Evolutionary conservation across 2,797 vertebrate genomes (phyloP).

Genomic region (Diplodus sargus): DNA sequence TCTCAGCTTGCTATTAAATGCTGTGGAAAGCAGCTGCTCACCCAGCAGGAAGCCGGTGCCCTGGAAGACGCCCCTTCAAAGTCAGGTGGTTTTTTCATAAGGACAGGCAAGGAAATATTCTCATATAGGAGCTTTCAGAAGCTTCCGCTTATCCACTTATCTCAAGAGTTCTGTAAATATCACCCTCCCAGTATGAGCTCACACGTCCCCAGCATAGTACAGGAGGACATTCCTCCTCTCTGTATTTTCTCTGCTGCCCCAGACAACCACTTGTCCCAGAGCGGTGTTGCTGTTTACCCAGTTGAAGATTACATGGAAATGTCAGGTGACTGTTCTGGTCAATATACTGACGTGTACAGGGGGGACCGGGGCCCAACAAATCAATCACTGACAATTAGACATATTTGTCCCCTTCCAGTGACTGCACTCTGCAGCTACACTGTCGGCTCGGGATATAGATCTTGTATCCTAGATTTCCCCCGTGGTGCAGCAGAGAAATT

Average conservation of each 20-base stretch:
- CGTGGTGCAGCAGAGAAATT: constrained; percentile 59
- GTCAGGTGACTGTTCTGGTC: constrained; percentile 78
- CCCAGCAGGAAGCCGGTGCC: constrained; percentile 71
- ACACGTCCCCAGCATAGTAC: constrained; percentile 33
- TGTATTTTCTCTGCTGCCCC: constrained; percentile 34
- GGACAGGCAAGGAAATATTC: constrained; percentile 64
- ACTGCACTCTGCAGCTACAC: constrained; percentile 61
- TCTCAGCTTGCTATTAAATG: constrained; percentile 71
- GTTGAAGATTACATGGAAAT: constrained; percentile 78
- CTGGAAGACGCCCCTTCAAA: constrained; percentile 74
- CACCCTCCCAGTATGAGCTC: constrained; percentile 63
- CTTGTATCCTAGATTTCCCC: constrained; percentile 62
- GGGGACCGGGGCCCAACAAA: constrained; percentile 65
- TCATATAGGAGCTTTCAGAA: constrained; percentile 69
- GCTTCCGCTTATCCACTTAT: constrained; percentile 81
- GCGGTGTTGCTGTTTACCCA: constrained; percentile 64
- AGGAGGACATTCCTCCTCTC: constrained; percentile 43
- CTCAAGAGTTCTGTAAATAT: constrained; percentile 73
- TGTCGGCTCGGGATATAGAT: constrained; percentile 68
- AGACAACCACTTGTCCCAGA: constrained; percentile 39
- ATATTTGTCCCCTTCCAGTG: constrained; percentile 71
- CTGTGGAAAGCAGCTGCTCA: constrained; percentile 80
- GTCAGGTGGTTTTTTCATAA: constrained; percentile 59
- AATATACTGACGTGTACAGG: constrained; percentile 62
- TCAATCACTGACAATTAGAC: constrained; percentile 83